Percentiles rank a stretch among this genome's conserved stretches.
phyloP scores from a whole-genome alignment of 2,888 invertebrate species.

The Ichneumoninae sp. region DNA sequence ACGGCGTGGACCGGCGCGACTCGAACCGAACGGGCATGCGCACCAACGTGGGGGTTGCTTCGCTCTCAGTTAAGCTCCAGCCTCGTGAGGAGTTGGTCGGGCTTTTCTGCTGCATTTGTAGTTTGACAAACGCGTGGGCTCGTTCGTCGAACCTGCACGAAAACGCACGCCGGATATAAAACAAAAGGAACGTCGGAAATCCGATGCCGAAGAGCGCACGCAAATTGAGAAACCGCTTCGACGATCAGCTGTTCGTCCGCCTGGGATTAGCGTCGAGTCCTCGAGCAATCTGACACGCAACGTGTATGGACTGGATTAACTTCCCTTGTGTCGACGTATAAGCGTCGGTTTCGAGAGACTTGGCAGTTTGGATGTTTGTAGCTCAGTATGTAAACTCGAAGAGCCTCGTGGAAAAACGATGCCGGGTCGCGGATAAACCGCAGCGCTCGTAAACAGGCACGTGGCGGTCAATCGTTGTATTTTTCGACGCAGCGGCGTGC shows the following conservation, averaged over 20 bases:
- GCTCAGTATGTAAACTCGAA: constrained; percentile 13
- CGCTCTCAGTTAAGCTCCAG: constrained; percentile 80
- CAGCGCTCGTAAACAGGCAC: constrained; percentile 44
- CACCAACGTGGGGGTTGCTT: constrained; percentile 72
- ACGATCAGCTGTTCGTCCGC: constrained; percentile 5
- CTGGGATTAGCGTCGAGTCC: not conserved
- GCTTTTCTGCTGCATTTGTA: constrained; percentile 68
- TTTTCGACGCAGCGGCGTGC: constrained; percentile 31
- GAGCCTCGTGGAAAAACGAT: constrained; percentile 6
- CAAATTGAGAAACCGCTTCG: not conserved
- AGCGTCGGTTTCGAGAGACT: not conserved
- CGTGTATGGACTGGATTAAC: constrained; percentile 7
- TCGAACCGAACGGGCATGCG: constrained; percentile 65
- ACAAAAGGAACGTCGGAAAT: not conserved
- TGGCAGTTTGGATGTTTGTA: not conserved
- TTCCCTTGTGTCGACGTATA: constrained; percentile 12
- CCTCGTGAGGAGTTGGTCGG: constrained; percentile 79
- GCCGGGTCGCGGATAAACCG: constrained; percentile 42
- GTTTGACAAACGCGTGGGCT: constrained; percentile 58
- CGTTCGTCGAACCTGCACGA: not conserved
- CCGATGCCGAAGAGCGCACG: not conserved
- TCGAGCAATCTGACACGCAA: constrained; percentile 8
- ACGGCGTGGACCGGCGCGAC: constrained; percentile 34
- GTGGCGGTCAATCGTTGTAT: constrained; percentile 59
- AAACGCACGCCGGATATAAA: not conserved